phyloP scores from a whole-genome alignment of 1,140 invertebrate species.

The Lineus longissimus region DNA sequence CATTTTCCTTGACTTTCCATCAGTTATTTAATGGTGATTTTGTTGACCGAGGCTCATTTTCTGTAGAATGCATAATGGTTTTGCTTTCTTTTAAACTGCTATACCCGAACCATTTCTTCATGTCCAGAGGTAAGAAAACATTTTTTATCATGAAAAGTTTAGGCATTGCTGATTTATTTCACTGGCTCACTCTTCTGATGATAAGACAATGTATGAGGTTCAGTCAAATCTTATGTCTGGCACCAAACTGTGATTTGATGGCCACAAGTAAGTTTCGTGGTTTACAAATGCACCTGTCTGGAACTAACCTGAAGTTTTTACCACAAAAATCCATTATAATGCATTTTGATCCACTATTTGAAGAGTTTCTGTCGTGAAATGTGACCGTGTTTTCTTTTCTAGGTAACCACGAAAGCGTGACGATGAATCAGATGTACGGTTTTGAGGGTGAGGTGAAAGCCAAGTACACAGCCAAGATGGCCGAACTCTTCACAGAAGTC shows the following conservation, averaged over 20 bases:
- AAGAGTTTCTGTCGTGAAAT: neutral
- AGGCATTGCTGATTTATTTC: no score
- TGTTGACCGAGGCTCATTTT: conserved; percentile 98
- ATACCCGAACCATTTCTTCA: conserved; percentile 95
- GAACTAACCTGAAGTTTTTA: no score
- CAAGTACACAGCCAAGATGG: conserved; percentile 90
- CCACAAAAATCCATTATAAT: no score
- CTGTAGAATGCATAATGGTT: conserved; percentile 97
- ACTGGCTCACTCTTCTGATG: no score
- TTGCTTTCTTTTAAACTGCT: conserved; percentile 96
- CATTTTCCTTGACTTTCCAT: conserved; percentile 34
- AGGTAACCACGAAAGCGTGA: conserved; percentile 97
- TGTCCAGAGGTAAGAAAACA: conserved; percentile 78
- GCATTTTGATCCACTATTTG: no score
- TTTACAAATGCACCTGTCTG: no score
- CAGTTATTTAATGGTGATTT: conserved; percentile 97
- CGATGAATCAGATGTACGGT: conserved; percentile 99
- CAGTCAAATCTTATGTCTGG: no score
- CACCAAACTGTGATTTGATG: no score
- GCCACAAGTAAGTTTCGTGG: no score
- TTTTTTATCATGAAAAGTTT: neutral
- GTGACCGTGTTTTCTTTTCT: conserved; percentile 35
- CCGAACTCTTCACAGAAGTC: conserved; percentile 95
- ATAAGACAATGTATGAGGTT: no score
- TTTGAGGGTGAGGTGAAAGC: conserved; percentile 96